Evolutionary conservation across 2,888 invertebrate species (phyloP).

Genomic region (Mechanitis mazaeus): DNA sequence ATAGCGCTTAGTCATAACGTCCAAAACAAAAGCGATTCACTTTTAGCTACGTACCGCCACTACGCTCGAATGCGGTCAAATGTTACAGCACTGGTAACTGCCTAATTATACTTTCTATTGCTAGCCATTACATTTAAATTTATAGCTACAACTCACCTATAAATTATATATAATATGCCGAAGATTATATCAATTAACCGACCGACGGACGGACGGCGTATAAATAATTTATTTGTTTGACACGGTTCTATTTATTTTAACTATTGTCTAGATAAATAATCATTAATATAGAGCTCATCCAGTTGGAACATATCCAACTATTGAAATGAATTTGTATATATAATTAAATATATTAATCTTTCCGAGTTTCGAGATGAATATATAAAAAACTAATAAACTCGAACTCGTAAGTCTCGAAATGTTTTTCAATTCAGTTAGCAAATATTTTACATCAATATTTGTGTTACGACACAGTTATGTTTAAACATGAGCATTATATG

Average conservation of each 20-base stretch:
- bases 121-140: conserved; percentile 43
- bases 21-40: conserved; percentile 48
- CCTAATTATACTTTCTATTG: conserved; percentile 51
- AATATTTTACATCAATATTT: conserved; percentile 18
- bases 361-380: no score
- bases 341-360: not conserved
- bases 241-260: conserved; percentile 3
- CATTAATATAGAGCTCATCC: not conserved
- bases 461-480: conserved; percentile 14
- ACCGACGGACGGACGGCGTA: conserved; percentile 11
- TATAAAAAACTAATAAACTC: conserved; percentile 6
- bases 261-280: conserved; percentile 1
- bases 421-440: conserved; percentile 17
- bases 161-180: conserved; percentile 26
- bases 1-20: conserved; percentile 53
- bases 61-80: conserved; percentile 48
- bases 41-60: conserved; percentile 36
- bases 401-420: conserved; percentile 12
- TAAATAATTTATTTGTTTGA: conserved; percentile 16
- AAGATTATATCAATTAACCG: conserved; percentile 20
- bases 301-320: not conserved
- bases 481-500: conserved; percentile 14
- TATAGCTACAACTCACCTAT: conserved; percentile 26
- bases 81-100: conserved; percentile 43
- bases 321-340: not conserved